Base-by-base conservation (phyloP, 2,113 vertebrate species). In the Ciconia boyciana region DNA sequence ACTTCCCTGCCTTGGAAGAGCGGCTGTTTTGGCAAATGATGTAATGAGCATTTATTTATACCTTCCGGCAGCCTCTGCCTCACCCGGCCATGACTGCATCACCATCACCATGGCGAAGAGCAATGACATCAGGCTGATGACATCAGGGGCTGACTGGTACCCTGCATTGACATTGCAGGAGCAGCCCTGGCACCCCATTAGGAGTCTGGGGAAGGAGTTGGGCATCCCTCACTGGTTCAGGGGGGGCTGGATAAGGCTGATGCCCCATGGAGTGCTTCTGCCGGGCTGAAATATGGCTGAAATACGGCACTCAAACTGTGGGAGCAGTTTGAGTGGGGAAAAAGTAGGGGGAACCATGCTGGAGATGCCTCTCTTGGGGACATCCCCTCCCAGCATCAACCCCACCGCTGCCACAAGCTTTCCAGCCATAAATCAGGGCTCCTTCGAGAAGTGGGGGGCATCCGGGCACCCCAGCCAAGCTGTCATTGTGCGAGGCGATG, bases 391-490 rank as follows among this genome's bases (percentile, higher is more conserved):
- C 62, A 66, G 31, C 36, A 57, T 88, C 0, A 0, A 15, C n/a
- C 18, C 78, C 8, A 6, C 79, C 36, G 44, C 65, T 18, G 18
- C 74, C 68, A 81, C 3, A 4, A 66, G 93, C 91, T 95, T 96
- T 93, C 79, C 90, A 96, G 91, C 84, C 97, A 95, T 98, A 97
- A 97, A 98, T 97, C 96, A 96, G 78, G 72, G 80, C 52, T 74
- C 25, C 69, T 84, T 87, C 0, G 43, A 94, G 94, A 95, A 96
- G 88, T 86, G 85, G 95, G 95, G 95, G 87, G 74, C 87, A 97
- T 96, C 95, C 91, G 96, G 96, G 93, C 93, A 96, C 94, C 92
- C 93, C 49, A 75, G 94, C 95, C 94, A 97, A 97, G 89, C 64
- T 79, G 89, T 75, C 94, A 93, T 97, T 97, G 94, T 97, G 92